Base-by-base conservation (phyloP, 1,140 invertebrate genomes). In the Drosophila pruinosa region DNA sequence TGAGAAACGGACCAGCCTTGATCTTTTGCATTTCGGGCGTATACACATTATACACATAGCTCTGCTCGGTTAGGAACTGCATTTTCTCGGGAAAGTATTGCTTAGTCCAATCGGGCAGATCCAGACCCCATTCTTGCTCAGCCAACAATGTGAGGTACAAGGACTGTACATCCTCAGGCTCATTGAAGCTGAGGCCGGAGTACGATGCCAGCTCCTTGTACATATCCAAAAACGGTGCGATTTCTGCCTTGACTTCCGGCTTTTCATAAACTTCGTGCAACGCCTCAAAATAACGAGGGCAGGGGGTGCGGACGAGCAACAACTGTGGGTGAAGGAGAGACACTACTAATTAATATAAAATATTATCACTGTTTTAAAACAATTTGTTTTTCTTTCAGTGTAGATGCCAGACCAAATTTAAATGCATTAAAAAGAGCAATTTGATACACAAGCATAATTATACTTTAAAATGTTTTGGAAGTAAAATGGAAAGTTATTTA, bases 101-200 rank as follows among this genome's bases (percentile, higher is more conserved):
- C 21, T 92, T 90, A 0, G 93, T 94, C 95, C 95, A 95, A 7
- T 93, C 83, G 0, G 95, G 95, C 36, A 95, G 71, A 31, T 91
- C 86, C 4, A 95, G 89, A 54, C 93, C 93, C 88, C 93, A 94
- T 59, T 91, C 91, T 85, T 92, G 88, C 92, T 95, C 94, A 1
- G 95, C 94, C 72, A 92, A 90, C 10, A 95, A 89, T 0, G 95
- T 95, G 45, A 92, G 93, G 68, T 94, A 95, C 8, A 96, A 74
- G 31, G 93, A 93, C 43, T 93, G 93, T 2, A 95, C 92, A 73
- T 95, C 94, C 28, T 94, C 93, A 2, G 94, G 92, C 64, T 92
- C 92, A n/a, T 90, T 89, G n/a, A 95, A 92, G 2, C 70, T 75
- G 61, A 93, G 81, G 2, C 95, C 95, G 0, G 94, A 94, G 0